Evolutionary conservation across 35 echinoderm and acorn worm genomes (phyloP), one percentile per base, ranked within the genome.

Genomic region (Lytechinus pictus): DNA sequence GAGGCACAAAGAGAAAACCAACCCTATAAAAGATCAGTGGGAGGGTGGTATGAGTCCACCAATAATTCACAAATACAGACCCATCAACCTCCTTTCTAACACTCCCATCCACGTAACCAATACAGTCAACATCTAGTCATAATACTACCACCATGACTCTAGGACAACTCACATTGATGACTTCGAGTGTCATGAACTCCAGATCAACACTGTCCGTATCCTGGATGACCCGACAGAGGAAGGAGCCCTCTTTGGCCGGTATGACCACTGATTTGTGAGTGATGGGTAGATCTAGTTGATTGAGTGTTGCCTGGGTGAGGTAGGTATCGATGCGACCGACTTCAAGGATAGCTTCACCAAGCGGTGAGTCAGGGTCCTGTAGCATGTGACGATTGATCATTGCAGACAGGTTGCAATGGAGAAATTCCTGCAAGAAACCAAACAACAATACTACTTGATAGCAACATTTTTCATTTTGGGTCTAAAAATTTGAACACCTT

Each of bases 351-450:
- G 95, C 98, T 9, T 99, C 94, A 13, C 98, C 98, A 6, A 99
- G 88, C 5, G 72, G 92, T 33, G 93, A 95, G 4, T 91, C 72
- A 0, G 27, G n/a, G 19, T 99, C 95, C 89, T 95, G 60, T 55
- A 95, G 97, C 29, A 99, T 92, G 61, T 98, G 95, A 52, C 95
- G 58, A 91, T 99, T 99, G 10, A 99, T 97, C 57, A 99, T 54
- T 0, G 95, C 89, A 27, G 97, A 66, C 8, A 99, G 96, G 57
- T 92, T 97, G 86, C 53, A 53, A 86, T 95, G 94, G 94, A 99
- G 54, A 53, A 97, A 96, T 28, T 96, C 96, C 98, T 99, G 95
- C 16, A 91, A 91, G 92, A 24, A 24, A n/a, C 0, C 33, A 44
- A 44, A 44, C 33, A 79, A 79, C 56, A 79, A 71, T 21, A 71